These are phyloP conservation scores for Ranitomeya variabilis DNA, from an alignment of 2,113 vertebrate species.

Conservation along the genomic window DNA sequence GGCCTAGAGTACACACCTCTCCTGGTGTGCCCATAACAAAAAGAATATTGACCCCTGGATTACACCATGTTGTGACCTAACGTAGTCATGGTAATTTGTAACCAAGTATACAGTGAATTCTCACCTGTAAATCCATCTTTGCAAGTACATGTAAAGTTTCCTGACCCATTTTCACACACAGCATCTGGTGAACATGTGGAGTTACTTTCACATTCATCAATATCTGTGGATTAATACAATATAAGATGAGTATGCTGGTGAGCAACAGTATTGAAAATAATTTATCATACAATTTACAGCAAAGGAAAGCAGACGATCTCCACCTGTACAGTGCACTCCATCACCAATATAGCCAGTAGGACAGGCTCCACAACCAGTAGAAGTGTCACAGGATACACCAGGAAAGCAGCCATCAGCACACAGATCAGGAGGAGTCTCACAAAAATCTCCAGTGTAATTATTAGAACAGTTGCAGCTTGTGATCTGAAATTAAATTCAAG, in stretches of 20 bases:
- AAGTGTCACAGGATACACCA: too few species aligned
- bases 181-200: constrained; percentile 2
- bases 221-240: not conserved
- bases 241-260: not conserved
- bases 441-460: too few species aligned
- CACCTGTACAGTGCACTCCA: constrained; percentile 63
- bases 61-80: too few species aligned
- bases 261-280: not conserved
- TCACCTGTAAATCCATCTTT: constrained; percentile 32
- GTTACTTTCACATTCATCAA: constrained; percentile 24
- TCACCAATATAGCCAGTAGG: constrained; percentile 51
- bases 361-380: too few species aligned
- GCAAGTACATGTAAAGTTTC: constrained; percentile 20
- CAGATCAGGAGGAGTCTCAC: too few species aligned
- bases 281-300: not conserved
- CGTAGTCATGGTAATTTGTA: not conserved
- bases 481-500: too few species aligned
- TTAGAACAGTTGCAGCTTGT: too few species aligned
- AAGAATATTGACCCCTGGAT: too few species aligned
- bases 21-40: too few species aligned
- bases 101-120: not conserved
- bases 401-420: too few species aligned
- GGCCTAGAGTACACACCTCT: too few species aligned
- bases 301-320: not conserved
- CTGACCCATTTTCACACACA: not conserved